Percentiles rank a stretch among this genome's conserved stretches.
phyloP scores from a whole-genome alignment of 2,797 vertebrate species.

The Silurus aristotelis region DNA sequence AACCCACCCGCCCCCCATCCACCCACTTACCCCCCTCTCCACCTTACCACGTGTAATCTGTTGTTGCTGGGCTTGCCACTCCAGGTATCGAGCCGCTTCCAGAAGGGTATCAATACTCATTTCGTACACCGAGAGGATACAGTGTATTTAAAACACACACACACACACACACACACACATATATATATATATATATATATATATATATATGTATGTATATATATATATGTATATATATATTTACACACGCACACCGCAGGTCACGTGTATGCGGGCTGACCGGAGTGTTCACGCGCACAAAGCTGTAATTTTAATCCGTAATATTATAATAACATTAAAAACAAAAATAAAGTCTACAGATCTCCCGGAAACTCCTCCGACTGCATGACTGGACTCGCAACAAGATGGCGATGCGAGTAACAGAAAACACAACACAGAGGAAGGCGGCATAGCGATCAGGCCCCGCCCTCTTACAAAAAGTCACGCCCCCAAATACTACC shows the following conservation, averaged over 20 bases:
- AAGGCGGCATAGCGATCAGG: slow-evolving; percentile 75
- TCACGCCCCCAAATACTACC: slow-evolving; percentile 74
- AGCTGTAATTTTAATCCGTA: not conserved
- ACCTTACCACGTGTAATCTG: slow-evolving; percentile 92
- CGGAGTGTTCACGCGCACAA: not conserved
- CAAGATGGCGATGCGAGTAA: slow-evolving; percentile 97
- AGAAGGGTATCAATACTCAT: slow-evolving; percentile 97
- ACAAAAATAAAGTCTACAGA: slow-evolving; percentile 61
- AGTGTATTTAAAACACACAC: slow-evolving; percentile 22
- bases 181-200: no score
- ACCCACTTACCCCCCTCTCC: slow-evolving; percentile 45
- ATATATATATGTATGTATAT: not conserved
- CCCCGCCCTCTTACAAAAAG: slow-evolving; percentile 63
- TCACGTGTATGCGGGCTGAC: not conserved
- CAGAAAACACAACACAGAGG: slow-evolving; percentile 92
- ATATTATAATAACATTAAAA: not conserved
- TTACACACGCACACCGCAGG: not conserved
- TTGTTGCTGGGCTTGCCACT: slow-evolving; percentile 97
- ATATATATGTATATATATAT: no score
- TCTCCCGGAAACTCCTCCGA: slow-evolving; percentile 73
- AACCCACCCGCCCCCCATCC: not conserved
- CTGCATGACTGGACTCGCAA: slow-evolving; percentile 85
- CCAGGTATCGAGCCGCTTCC: slow-evolving; percentile 95
- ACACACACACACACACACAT: not conserved
- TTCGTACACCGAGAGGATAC: slow-evolving; percentile 66